phyloP scores from a whole-genome alignment of 2,888 invertebrate genomes.

The Synergus laeviventris region DNA sequence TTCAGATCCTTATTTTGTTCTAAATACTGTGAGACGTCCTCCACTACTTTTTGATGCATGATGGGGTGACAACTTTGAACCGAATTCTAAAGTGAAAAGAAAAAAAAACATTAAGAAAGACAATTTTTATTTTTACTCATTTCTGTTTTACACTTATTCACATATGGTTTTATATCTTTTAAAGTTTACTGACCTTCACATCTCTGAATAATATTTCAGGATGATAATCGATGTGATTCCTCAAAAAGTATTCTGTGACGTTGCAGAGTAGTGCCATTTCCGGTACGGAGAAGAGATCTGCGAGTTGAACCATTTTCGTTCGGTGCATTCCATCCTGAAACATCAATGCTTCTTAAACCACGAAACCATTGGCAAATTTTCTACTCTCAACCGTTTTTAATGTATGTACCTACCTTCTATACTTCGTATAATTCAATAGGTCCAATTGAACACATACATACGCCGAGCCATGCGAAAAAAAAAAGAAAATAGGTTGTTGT shows the following conservation, averaged over 20 bases:
- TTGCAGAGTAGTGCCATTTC: slow-evolving; percentile 96
- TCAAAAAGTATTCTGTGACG: slow-evolving; percentile 94
- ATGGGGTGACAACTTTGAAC: slow-evolving; percentile 91
- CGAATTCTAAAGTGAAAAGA: slow-evolving; percentile 82
- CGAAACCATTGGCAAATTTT: slow-evolving; percentile 34
- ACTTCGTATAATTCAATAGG: slow-evolving; percentile 47
- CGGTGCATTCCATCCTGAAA: slow-evolving; percentile 68
- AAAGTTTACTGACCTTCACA: slow-evolving; percentile 83
- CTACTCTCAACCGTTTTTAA: background rate
- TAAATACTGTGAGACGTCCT: slow-evolving; percentile 88
- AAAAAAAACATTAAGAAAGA: slow-evolving; percentile 31
- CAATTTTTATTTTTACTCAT: no score
- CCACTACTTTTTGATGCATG: slow-evolving; percentile 92
- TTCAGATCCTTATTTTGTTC: slow-evolving; percentile 85
- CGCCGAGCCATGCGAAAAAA: slow-evolving; percentile 58
- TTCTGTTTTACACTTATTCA: no score
- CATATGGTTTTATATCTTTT: no score
- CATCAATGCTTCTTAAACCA: slow-evolving; percentile 28
- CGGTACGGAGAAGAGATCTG: slow-evolving; percentile 97
- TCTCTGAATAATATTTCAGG: slow-evolving; percentile 97
- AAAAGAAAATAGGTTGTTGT: slow-evolving; percentile 52
- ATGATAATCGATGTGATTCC: slow-evolving; percentile 93
- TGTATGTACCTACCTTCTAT: slow-evolving; percentile 59
- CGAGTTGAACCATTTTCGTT: slow-evolving; percentile 92
- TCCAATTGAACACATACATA: slow-evolving; percentile 56